Evolutionary conservation across 2,797 vertebrate genomes (phyloP).

Genomic region (Hypotaenidia philippensis): DNA sequence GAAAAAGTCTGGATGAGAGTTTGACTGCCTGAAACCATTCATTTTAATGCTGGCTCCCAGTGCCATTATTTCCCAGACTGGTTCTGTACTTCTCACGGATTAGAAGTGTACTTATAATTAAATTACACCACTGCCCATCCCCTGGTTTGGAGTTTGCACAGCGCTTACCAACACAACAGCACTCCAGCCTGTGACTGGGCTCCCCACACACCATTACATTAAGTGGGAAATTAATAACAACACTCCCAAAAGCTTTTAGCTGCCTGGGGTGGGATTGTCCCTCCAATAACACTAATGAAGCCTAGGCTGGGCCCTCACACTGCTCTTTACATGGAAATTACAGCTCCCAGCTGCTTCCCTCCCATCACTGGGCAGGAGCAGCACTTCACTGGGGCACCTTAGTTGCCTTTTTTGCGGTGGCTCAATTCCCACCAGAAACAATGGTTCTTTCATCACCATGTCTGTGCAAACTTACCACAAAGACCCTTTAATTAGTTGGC

Average conservation of each 20-base stretch:
- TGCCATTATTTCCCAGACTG: neutral
- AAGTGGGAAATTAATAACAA: neutral
- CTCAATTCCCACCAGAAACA: neutral
- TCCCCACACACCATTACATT: neutral
- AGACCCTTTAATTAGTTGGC: neutral
- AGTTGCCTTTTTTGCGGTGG: neutral
- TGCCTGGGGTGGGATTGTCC: neutral
- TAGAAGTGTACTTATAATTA: neutral
- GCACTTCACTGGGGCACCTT: neutral
- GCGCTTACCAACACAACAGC: neutral
- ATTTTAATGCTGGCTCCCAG: neutral
- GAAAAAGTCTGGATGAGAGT: neutral
- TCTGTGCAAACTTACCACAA: neutral
- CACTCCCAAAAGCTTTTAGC: neutral
- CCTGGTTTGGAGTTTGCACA: neutral
- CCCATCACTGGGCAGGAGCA: neutral
- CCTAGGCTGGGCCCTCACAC: neutral
- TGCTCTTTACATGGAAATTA: neutral
- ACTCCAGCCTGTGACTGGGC: accelerated
- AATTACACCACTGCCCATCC: neutral
- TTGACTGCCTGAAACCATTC: neutral
- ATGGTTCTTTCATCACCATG: neutral
- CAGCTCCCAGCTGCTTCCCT: neutral
- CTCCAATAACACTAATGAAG: neutral
- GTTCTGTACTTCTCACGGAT: neutral